Evolutionary conservation across 1,140 invertebrate species (phyloP), one percentile per base, ranked within the genome.

Genomic region (Bombus superbus): DNA sequence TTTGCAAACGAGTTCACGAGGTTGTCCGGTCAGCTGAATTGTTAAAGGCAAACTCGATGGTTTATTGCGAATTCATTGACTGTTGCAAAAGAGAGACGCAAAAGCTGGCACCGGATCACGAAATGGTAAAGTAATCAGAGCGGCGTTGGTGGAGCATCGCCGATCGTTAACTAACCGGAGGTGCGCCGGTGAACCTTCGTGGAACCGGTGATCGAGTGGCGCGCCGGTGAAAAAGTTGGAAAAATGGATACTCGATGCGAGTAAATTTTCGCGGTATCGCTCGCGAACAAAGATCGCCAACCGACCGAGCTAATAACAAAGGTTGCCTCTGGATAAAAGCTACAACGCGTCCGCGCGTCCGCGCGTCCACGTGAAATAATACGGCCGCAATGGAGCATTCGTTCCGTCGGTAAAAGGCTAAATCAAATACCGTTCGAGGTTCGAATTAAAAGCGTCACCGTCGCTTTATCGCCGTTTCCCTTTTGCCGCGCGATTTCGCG

Each of bases 361-460:
- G 68, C 38, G 68, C 35, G 53, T 15, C 5, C n/a, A 9, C 38
- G 68, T 42, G 35, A 64, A 53, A 83, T 83, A 66, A 76, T 76
- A 53, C 59, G 10, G 28, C 25, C 35, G 28, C 35, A 10, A 76
- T 38, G 32, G 42, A 66, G 25, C 57, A 25, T 35, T 35, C 42
- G 42, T 35, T 22, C 2, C 4, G 10, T n/a, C 1, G 15, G 44
- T 53, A 53, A 76, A 75, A 47, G 69, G 71, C 66, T 47, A 40
- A 53, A 75, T 82, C 32, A 47, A 82, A 82, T 25, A 38, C 42
- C n/a, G 73, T 25, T 73, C 44, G 35, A 47, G 40, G 71, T 42
- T 38, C 42, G 81, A 75, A 83, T 83, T 53, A 72, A 81, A 81
- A 81, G 35, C 66, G 35, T 22, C 66, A 10, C 35, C 35, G 28